Evolutionary conservation across 2,113 vertebrate genomes (phyloP).

Genomic region (Pedionomus torquatus): DNA sequence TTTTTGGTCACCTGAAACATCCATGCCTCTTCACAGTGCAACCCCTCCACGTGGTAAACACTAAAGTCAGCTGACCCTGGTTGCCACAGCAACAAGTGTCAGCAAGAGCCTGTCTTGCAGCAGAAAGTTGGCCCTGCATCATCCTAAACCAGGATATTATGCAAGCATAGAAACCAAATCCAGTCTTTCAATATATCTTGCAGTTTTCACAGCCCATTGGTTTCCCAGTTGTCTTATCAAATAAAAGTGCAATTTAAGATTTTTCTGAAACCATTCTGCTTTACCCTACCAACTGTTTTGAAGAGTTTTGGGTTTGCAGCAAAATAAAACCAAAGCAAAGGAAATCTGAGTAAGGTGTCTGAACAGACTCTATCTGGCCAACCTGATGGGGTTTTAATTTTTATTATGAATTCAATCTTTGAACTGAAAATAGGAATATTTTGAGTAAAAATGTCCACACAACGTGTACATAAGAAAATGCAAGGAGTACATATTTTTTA

Average conservation of each 20-base stretch:
- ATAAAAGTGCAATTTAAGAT: not conserved
- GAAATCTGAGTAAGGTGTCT: not conserved
- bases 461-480: not conserved
- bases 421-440: not conserved
- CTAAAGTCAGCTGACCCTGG: too few relatives aligned
- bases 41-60: too few relatives aligned
- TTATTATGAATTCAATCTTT: not conserved
- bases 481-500: not conserved
- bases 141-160: too few relatives aligned
- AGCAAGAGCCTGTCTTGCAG: too few relatives aligned
- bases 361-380: not conserved
- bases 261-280: not conserved
- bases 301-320: not conserved
- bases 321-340: not conserved
- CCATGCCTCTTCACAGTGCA: too few relatives aligned
- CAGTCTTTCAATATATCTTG: not conserved
- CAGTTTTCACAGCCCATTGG: not conserved
- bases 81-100: too few relatives aligned
- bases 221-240: not conserved
- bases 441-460: not conserved
- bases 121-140: too few relatives aligned
- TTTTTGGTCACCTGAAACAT: too few relatives aligned
- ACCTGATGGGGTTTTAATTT: not conserved
- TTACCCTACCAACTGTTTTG: not conserved
- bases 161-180: not conserved